These are phyloP conservation scores for Agrenia bidenticulata DNA, from an alignment of 2,888 invertebrate species.

Conservation along the genomic window DNA sequence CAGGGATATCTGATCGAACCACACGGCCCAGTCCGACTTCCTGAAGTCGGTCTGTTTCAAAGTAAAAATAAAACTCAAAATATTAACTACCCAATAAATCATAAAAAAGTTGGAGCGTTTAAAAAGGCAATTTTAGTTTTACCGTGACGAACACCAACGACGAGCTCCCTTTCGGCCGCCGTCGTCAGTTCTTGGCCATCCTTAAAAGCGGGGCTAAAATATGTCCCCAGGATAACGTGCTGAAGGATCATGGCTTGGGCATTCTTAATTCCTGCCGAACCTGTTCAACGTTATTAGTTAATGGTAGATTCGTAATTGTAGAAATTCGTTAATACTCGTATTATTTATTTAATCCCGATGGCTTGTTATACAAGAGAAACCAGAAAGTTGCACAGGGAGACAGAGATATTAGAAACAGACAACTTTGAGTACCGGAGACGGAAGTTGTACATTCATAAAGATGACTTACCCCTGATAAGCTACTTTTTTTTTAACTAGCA, in stretches of 20 bases:
- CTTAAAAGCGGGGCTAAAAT: slow-evolving; percentile 52
- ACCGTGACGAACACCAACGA: slow-evolving; percentile 52
- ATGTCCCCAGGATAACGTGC: slow-evolving; percentile 52
- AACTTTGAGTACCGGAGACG: too few relatives aligned
- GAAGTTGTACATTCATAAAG: too few relatives aligned
- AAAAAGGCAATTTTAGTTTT: slow-evolving; percentile 14
- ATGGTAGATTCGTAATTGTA: neutral
- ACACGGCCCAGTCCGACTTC: slow-evolving; percentile 52
- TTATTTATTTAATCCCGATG: too few relatives aligned
- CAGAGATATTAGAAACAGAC: too few relatives aligned
- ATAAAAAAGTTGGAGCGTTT: neutral
- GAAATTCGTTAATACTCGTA: too few relatives aligned
- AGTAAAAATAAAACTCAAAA: neutral
- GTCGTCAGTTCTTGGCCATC: slow-evolving; percentile 53
- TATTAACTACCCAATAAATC: too few relatives aligned
- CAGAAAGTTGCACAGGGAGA: too few relatives aligned
- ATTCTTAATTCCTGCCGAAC: slow-evolving; percentile 29
- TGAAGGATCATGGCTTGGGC: slow-evolving; percentile 51
- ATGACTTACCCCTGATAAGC: too few relatives aligned
- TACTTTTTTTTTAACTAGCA: too few relatives aligned
- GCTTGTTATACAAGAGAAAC: too few relatives aligned
- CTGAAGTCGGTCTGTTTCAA: slow-evolving; percentile 44
- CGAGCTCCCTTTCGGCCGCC: slow-evolving; percentile 50
- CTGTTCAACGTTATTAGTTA: slow-evolving; percentile 31
- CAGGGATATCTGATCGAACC: slow-evolving; percentile 51